A percentile compares a stretch with the other conserved stretches of the same genome.
Evolutionary conservation across 2,113 vertebrate species (phyloP).

Genomic region (Asarcornis scutulata): DNA sequence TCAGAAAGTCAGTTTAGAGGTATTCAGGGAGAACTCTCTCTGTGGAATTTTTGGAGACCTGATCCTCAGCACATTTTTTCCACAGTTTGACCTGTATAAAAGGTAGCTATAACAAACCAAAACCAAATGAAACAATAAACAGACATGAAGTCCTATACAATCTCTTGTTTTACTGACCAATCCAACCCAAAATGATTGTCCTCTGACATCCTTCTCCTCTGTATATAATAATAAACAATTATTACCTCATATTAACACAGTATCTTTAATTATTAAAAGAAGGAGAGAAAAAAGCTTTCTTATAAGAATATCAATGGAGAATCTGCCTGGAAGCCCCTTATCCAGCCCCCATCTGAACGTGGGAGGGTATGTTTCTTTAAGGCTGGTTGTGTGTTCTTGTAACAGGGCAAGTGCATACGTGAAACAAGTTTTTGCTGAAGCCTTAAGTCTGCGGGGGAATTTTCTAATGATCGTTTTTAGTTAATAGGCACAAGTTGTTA

Average conservation of each 20-base stretch:
- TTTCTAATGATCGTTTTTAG: conserved; percentile 77
- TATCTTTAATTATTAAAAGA: neutral
- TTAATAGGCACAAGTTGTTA: conserved; percentile 81
- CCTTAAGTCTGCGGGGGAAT: conserved; percentile 62
- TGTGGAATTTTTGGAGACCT: neutral
- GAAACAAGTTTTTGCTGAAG: conserved; percentile 45
- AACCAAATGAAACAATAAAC: neutral
- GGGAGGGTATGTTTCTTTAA: conserved; percentile 56
- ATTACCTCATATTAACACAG: neutral
- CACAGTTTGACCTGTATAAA: neutral
- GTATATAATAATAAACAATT: neutral
- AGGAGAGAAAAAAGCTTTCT: neutral
- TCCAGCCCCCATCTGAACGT: neutral
- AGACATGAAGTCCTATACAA: neutral
- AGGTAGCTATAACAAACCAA: neutral
- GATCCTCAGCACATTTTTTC: neutral
- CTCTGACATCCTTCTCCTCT: neutral
- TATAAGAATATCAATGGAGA: neutral
- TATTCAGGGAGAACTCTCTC: neutral
- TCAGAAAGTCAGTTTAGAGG: neutral
- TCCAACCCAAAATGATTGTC: rapidly evolving
- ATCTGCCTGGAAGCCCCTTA: neutral
- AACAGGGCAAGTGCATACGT: conserved; percentile 55
- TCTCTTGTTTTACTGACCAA: neutral
- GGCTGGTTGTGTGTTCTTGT: conserved; percentile 14